A percentile compares a stretch with the other conserved stretches of the same genome.
These are phyloP conservation scores for Gallinago jamesoni DNA, from an alignment of 2,113 vertebrate genomes.

Conservation along the genomic window DNA sequence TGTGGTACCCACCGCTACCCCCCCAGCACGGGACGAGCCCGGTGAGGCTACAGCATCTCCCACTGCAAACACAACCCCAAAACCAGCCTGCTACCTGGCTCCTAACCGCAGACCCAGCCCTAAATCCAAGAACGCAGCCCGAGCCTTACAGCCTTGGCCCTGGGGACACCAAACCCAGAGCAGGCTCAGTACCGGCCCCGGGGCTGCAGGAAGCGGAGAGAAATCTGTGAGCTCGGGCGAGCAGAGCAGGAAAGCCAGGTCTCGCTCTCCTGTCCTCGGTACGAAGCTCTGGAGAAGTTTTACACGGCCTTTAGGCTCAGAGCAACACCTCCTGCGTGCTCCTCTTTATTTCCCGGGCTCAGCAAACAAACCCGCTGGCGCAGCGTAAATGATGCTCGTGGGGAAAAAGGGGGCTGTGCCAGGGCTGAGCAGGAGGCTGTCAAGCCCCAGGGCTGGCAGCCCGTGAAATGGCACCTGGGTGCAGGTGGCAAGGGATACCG, in stretches of 20 bases:
- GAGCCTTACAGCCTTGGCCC: background rate
- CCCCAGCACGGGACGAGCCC: background rate
- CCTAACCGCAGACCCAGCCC: background rate
- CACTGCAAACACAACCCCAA: background rate
- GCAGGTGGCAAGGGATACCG: background rate
- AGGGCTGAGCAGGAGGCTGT: background rate
- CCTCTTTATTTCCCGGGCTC: background rate
- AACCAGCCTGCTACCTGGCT: background rate
- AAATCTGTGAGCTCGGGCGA: background rate
- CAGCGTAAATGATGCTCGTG: background rate
- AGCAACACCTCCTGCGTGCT: background rate
- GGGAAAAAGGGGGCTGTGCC: background rate
- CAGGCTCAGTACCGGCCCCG: background rate
- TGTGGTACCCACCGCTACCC: background rate
- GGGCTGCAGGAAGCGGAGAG: background rate
- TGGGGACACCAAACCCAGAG: background rate
- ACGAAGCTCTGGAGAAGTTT: background rate
- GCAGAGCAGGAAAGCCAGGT: background rate
- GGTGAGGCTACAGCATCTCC: background rate
- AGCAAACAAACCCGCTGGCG: background rate
- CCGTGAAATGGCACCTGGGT: fast-evolving
- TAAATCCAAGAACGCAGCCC: background rate
- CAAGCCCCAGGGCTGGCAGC: background rate
- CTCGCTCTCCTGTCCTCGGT: background rate
- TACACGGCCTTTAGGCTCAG: fast-evolving